Evolutionary conservation across 2,888 invertebrate genomes (phyloP), one percentile per base, ranked within the genome.

Genomic region (Chrysolina haemoptera): DNA sequence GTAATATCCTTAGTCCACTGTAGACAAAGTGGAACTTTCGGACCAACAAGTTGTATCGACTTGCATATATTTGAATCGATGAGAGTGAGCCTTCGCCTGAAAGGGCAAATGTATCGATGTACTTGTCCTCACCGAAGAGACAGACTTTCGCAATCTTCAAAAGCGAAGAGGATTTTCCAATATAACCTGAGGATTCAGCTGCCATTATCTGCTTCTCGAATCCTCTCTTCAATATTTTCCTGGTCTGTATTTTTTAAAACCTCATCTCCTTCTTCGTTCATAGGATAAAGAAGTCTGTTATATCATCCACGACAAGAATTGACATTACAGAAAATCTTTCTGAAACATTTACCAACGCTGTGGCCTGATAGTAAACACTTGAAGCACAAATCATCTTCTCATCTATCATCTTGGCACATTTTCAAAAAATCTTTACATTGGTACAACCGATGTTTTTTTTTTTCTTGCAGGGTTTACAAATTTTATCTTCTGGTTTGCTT

Each of bases 161-260:
- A 59, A 59, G 59, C 20, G 59, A 16, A 59, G 59, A 59, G 9
- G 59, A 16, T 59, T 12, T 16, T 20, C 59, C 59, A 59, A 59
- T 12, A 8, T 20, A 1, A 4, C 59, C 59, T 12, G 59, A 20
- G 12, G 20, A 59, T 10, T 59, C 8, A 27, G 27, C 27, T 12
- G 10, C 43, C 43, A 12, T 14, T 12, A 43, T 14, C 10, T 43
- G 43, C 12, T 43, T 43, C 43, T 8, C 12, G 43, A 12, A 27
- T 5, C 27, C 27, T 27, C 5, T 27, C 27, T 3, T 3, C 27
- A 3, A 3, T 27, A 27, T 27, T 27, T 27, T 27, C 27, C 27
- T 27, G 27, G 27, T 43, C 43, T 14, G 8, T 43, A 43, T 10
- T 14, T 43, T 8, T 14, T 43, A 14, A 4, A 4, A 12, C 6